phyloP scores from a whole-genome alignment of 2,888 invertebrate species.

The Thumatha senex region DNA sequence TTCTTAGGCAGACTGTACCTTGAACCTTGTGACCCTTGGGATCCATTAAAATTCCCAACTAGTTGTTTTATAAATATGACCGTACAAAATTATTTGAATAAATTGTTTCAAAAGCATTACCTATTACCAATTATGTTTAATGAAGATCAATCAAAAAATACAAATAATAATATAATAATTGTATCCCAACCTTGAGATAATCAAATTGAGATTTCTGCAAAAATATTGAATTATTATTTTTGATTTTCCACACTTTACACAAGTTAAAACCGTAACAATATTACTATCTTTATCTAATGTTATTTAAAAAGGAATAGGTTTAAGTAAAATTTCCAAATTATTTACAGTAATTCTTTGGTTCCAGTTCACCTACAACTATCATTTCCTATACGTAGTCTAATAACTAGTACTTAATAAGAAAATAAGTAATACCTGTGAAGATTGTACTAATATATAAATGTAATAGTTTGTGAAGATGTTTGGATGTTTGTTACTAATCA shows the following conservation, averaged over 20 bases:
- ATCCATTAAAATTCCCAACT: no score
- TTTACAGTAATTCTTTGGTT: slow-evolving; percentile 38
- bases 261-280: neutral
- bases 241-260: neutral
- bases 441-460: no score
- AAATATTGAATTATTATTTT: neutral
- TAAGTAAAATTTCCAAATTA: slow-evolving; percentile 18
- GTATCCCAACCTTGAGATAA: neutral
- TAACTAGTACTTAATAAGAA: slow-evolving; percentile 10
- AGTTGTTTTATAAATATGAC: no score
- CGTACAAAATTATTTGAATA: no score
- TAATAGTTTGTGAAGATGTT: no score
- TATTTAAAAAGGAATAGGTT: slow-evolving; percentile 24
- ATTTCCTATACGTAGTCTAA: slow-evolving; percentile 30
- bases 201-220: neutral
- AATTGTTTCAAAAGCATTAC: no score
- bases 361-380: slow-evolving; percentile 35
- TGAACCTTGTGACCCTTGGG: no score
- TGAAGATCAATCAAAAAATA: neutral
- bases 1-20: no score
- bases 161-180: neutral
- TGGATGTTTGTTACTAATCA: no score
- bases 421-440: neutral
- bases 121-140: neutral
- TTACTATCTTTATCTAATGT: slow-evolving; percentile 10